phyloP scores from a whole-genome alignment of 1,140 invertebrate species.

The Phymorhynchus buccinoides region DNA sequence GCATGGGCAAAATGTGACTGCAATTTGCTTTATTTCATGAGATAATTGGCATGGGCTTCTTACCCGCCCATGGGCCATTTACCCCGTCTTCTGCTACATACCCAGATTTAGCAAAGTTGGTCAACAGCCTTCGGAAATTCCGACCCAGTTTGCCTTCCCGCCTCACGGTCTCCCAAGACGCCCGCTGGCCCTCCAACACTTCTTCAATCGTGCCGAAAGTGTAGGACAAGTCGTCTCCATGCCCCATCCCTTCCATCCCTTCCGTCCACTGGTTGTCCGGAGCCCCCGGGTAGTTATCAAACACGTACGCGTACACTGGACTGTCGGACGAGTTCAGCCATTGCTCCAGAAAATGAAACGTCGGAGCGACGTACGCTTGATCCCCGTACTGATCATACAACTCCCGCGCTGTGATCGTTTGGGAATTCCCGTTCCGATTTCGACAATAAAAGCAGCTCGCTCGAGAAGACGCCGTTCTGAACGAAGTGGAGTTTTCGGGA shows the following conservation, averaged over 20 bases:
- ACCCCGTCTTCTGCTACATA: too few species aligned
- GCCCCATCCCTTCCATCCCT: constrained; percentile 24
- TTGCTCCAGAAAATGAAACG: neutral
- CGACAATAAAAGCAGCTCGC: neutral
- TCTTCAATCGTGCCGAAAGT: neutral
- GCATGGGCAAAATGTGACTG: too few species aligned
- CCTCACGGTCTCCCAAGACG: neutral
- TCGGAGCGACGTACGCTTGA: neutral
- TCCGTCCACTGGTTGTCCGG: neutral
- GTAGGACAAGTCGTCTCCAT: constrained; percentile 5
- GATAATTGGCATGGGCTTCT: too few species aligned
- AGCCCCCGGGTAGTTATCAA: constrained; percentile 6
- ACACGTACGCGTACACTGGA: constrained; percentile 7
- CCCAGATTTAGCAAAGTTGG: constrained; percentile 27
- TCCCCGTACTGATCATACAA: neutral
- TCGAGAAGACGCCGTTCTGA: neutral
- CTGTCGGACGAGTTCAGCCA: neutral
- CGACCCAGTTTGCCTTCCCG: neutral
- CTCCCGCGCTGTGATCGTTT: neutral
- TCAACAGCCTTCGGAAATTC: constrained; percentile 13
- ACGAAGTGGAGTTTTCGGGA: neutral
- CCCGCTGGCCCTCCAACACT: neutral
- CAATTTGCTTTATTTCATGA: too few species aligned
- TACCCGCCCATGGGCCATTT: too few species aligned
- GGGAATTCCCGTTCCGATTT: neutral